Evolutionary conservation across 1,140 invertebrate genomes (phyloP), one percentile per base, ranked within the genome.

Genomic region (Lordiphosa clarofinis): DNA sequence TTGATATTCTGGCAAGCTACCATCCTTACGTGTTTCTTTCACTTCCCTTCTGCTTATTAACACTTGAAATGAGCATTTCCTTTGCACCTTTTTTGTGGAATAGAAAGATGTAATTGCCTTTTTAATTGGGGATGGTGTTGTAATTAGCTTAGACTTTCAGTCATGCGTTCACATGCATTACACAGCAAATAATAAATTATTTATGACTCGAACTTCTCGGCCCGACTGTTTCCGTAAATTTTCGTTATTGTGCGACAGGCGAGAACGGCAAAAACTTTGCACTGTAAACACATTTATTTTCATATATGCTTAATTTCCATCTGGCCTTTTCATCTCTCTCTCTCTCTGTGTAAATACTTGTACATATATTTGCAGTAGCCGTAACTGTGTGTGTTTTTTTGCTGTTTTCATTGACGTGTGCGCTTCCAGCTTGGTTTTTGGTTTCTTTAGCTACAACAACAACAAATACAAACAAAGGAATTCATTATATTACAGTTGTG

Each of bases 401-500:
- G 65, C 46, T 67, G 59, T 56, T 54, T 56, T 57, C 52, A 40
- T 56, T 39, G 44, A 39, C 48, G 56, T 59, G 56, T 38, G 21
- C 61, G 67, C 15, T 37, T 43, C 48, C 13, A 48, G 46, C 50
- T 19, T 46, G 36, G 50, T 33, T 44, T 59, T 68, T 24, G 49
- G 64, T 55, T 44, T 55, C 61, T 49, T 39, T 39, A 68, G 46
- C 74, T 42, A 48, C 52, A 66, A 56, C 62, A 58, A 36, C 64
- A 58, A 49, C 67, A 79, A 79, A 74, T 56, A 69, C 67, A 81
- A 76, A 81, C 76, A 82, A 82, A 84, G 64, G 76, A 82, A 84
- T 82, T 82, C 78, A 82, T 82, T 82, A 81, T 81, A 73, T 72
- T 64, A 69, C 76, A 73, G 67, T 53, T 76, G 76, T 82, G 76